Base-by-base conservation (phyloP, 2,888 invertebrate genomes). In the Melolontha melolontha region DNA sequence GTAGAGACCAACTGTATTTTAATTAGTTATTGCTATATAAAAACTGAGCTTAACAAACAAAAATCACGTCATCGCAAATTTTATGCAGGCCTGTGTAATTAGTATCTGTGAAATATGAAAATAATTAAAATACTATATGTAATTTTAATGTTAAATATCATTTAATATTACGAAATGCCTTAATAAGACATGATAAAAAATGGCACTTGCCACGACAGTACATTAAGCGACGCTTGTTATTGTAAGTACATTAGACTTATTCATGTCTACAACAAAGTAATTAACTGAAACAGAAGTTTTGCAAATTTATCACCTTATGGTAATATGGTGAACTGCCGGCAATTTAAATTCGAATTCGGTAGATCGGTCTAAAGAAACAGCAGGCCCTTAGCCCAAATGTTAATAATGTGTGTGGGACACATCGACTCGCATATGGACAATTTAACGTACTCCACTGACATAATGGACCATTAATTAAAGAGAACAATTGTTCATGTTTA, bases 401-500 rank as follows among this genome's bases (percentile, higher is more conserved):
- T 65, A 64, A 70, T 70, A 57, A 54, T 65, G 64, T 66, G 70
- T 66, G 68, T 64, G 62, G 66, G 29, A 51, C 42, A 62, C 71
- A 68, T 69, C 70, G 47, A 50, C 49, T 64, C 64, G 49, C 71
- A 74, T 72, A 72, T 72, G 73, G 72, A 67, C 66, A 59, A 68
- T 70, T 71, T 72, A 72, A 73, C 72, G 67, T 68, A 70, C 65
- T 54, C 69, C 55, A 44, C 49, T 67, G 73, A 73, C 72, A 74
- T 74, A 74, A 74, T 74, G 74, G 73, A 71, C 68, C 71, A 66
- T 71, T 74, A 74, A 74, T 74, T 73, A 73, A 67, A 64, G 52
- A 62, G 65, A 52, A 59, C 69, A 62, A 69, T 69, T 69, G 69
- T 69, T 66, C 69, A 66, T 69, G 69, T 69, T 69, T 66, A 69